Conservation (phyloP, 1,140 invertebrate genomes). For the Drosophila erecta region DNA sequence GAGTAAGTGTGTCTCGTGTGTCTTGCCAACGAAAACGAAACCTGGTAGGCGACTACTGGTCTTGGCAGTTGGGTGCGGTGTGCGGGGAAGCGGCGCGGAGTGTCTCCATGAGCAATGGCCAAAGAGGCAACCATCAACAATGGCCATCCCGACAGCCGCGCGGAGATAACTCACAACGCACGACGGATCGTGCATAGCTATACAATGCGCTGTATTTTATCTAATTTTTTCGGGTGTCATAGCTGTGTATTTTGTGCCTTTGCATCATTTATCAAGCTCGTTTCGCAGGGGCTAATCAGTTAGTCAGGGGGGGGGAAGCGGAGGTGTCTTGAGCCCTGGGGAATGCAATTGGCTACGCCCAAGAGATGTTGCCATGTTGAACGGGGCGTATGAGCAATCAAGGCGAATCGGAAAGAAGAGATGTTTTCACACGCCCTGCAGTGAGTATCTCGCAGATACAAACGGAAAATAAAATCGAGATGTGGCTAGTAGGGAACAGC, state of each 20-base stretch:
- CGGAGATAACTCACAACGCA: constrained; percentile 61
- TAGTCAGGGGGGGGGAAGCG: constrained; percentile 35
- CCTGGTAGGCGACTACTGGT: constrained; percentile 52
- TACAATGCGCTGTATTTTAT: constrained; percentile 39
- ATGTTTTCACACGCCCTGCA: constrained; percentile 62
- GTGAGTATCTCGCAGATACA: constrained; percentile 14
- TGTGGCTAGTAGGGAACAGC: no score
- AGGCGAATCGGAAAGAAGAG: constrained; percentile 25
- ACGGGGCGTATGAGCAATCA: constrained; percentile 58
- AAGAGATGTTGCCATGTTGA: constrained; percentile 38
- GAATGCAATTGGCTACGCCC: constrained; percentile 65
- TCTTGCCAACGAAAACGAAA: constrained; percentile 1
- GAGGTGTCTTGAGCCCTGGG: constrained; percentile 23
- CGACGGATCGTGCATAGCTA: constrained; percentile 59
- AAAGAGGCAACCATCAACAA: constrained; percentile 50
- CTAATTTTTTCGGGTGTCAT: constrained; percentile 39
- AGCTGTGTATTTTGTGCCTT: constrained; percentile 41
- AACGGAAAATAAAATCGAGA: constrained; percentile 12
- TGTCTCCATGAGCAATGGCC: constrained; percentile 31
- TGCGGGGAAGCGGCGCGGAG: constrained; percentile 20
- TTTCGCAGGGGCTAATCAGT: constrained; percentile 50
- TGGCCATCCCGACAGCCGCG: constrained; percentile 53
- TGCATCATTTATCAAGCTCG: constrained; percentile 73
- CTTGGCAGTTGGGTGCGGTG: constrained; percentile 26
- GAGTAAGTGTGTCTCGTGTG: background rate